Percentiles rank a stretch among this genome's conserved stretches.
Conservation (phyloP, 1,140 invertebrate genomes). For the Linepithema humile region DNA sequence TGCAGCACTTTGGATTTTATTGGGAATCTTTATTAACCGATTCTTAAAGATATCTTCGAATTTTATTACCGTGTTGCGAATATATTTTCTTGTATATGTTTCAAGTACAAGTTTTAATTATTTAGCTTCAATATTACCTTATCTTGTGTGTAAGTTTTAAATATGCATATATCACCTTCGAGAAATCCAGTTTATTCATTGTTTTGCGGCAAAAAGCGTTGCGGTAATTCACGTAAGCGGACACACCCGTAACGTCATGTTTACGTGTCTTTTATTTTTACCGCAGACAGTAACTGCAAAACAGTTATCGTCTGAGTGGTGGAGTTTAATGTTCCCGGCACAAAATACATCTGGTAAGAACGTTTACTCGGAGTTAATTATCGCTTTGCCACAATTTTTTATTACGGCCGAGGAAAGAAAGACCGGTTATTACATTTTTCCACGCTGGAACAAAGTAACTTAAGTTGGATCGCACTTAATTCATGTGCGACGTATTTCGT, state of each 20-base stretch:
- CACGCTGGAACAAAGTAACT: neutral
- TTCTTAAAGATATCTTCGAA: too few species aligned
- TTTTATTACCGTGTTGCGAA: too few species aligned
- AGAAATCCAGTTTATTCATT: neutral
- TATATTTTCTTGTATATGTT: too few species aligned
- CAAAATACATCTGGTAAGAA: neutral
- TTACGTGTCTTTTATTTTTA: neutral
- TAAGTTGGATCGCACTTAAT: slow-evolving; percentile 11
- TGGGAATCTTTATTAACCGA: too few species aligned
- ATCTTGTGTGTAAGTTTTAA: neutral
- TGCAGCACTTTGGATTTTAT: too few species aligned
- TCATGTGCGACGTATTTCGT: neutral
- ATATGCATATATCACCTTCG: neutral
- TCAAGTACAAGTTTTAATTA: neutral
- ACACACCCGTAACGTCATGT: neutral
- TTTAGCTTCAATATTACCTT: neutral
- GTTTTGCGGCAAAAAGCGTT: neutral
- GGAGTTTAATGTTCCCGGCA: neutral
- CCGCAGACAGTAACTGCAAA: neutral
- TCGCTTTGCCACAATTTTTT: neutral
- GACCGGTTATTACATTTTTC: neutral
- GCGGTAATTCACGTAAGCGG: neutral
- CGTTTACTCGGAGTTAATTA: neutral
- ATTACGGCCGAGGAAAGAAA: neutral
- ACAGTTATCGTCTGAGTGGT: neutral